Percentiles rank a stretch among this genome's conserved stretches.
These are phyloP conservation scores for Tanypteryx hageni DNA, from an alignment of 2,888 invertebrate genomes.

Conservation along the genomic window DNA sequence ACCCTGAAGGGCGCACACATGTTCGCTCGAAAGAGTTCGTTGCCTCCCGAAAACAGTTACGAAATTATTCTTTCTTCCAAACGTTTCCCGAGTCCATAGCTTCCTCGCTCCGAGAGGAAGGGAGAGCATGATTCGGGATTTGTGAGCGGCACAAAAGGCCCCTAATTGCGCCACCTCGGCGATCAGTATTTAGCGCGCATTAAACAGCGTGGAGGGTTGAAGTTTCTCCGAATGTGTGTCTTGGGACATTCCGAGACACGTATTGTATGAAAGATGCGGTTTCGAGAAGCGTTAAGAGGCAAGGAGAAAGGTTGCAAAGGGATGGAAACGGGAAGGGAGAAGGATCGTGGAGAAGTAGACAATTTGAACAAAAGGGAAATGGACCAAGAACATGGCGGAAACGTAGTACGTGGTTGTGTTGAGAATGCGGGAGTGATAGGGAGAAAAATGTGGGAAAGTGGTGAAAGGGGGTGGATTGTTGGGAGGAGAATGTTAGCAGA, in stretches of 20 bases:
- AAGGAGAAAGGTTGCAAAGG: not conserved
- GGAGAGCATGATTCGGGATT: slow-evolving; percentile 36
- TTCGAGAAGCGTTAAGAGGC: too few species aligned
- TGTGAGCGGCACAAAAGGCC: slow-evolving; percentile 17
- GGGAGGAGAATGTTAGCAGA: not conserved
- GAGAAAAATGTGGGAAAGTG: not conserved
- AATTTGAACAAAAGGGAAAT: not conserved
- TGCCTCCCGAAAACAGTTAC: not conserved
- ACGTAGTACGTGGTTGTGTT: not conserved
- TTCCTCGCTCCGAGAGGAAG: not conserved
- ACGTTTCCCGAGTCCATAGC: not conserved
- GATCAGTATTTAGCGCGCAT: not conserved
- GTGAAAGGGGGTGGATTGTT: not conserved
- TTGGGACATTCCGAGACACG: not conserved
- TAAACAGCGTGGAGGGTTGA: not conserved
- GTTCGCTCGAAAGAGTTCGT: not conserved
- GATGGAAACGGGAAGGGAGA: not conserved
- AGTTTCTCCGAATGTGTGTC: not conserved
- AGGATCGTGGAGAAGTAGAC: not conserved
- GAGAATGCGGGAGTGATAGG: not conserved
- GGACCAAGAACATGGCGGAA: not conserved
- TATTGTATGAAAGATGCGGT: not conserved
- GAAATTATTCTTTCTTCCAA: not conserved
- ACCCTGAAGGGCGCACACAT: not conserved
- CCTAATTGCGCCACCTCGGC: slow-evolving; percentile 13